Conservation (phyloP, 2,888 invertebrate species). For the Apeira syringaria region DNA sequence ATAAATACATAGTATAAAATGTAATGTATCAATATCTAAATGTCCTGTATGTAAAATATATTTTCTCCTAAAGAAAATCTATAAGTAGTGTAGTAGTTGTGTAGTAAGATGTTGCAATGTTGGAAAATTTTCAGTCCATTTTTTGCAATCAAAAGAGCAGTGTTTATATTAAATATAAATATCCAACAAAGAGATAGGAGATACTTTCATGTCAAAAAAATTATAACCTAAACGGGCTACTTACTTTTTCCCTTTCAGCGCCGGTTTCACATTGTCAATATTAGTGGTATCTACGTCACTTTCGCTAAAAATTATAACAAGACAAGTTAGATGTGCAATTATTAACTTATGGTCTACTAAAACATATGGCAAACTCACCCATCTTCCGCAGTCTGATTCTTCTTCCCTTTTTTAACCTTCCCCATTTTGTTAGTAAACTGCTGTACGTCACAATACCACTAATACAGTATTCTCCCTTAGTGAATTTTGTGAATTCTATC, state of each 20-base stretch:
- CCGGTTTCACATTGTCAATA: constrained; percentile 65
- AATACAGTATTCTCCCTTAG: constrained; percentile 58
- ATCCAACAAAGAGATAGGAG: too few relatives aligned
- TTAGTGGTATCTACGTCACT: constrained; percentile 83
- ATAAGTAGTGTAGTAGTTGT: too few relatives aligned
- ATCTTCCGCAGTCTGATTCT: constrained; percentile 89
- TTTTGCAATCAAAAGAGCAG: too few relatives aligned
- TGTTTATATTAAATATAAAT: too few relatives aligned
- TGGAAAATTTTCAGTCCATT: too few relatives aligned
- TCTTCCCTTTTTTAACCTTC: constrained; percentile 92
- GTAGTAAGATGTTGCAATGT: too few relatives aligned
- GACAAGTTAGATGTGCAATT: constrained; percentile 28
- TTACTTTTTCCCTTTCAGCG: constrained; percentile 73
- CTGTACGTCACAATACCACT: constrained; percentile 75
- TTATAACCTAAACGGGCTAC: constrained; percentile 66
- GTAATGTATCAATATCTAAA: too few relatives aligned
- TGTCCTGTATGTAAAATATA: too few relatives aligned
- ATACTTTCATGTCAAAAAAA: too few relatives aligned
- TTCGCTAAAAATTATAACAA: constrained; percentile 78
- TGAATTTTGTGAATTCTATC: constrained; percentile 73
- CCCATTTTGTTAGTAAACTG: constrained; percentile 82
- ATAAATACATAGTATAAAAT: too few relatives aligned
- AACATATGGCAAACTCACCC: constrained; percentile 84
- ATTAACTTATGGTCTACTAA: constrained; percentile 36
- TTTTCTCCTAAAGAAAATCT: too few relatives aligned